Conservation (phyloP, 1,140 invertebrate species). For the Lerema accius region DNA sequence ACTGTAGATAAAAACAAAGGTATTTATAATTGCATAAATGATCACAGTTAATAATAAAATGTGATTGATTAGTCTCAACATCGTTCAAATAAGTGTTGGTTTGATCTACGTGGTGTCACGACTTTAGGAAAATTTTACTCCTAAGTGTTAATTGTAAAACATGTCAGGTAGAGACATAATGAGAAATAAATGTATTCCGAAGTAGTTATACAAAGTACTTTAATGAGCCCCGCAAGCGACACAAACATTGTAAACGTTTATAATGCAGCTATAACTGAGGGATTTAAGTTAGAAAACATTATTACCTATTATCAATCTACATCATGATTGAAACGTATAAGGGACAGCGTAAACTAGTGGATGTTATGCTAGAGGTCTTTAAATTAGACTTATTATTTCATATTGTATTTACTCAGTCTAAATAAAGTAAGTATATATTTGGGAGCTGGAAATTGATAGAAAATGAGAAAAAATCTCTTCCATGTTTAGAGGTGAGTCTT, state of each 20-base stretch:
- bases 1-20: neutral
- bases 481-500: too few species aligned
- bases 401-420: too few species aligned
- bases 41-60: slow-evolving; percentile 22
- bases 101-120: slow-evolving; percentile 35
- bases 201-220: slow-evolving; percentile 33
- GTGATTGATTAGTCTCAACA: slow-evolving; percentile 25
- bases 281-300: too few species aligned
- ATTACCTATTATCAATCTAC: too few species aligned
- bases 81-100: slow-evolving; percentile 8
- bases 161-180: slow-evolving; percentile 40
- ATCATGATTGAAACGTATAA: too few species aligned
- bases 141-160: slow-evolving; percentile 39
- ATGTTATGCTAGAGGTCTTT: too few species aligned
- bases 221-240: slow-evolving; percentile 26
- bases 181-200: slow-evolving; percentile 41
- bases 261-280: neutral
- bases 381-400: too few species aligned
- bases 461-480: too few species aligned
- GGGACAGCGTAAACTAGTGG: too few species aligned
- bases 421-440: too few species aligned
- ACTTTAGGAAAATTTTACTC: slow-evolving; percentile 41
- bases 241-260: slow-evolving; percentile 24
- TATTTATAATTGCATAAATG: slow-evolving; percentile 5
- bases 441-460: too few species aligned